A percentile compares a stretch with the other conserved stretches of the same genome.
These are phyloP conservation scores for Dicaeum eximium DNA, from an alignment of 2,113 vertebrate genomes.

Conservation along the genomic window DNA sequence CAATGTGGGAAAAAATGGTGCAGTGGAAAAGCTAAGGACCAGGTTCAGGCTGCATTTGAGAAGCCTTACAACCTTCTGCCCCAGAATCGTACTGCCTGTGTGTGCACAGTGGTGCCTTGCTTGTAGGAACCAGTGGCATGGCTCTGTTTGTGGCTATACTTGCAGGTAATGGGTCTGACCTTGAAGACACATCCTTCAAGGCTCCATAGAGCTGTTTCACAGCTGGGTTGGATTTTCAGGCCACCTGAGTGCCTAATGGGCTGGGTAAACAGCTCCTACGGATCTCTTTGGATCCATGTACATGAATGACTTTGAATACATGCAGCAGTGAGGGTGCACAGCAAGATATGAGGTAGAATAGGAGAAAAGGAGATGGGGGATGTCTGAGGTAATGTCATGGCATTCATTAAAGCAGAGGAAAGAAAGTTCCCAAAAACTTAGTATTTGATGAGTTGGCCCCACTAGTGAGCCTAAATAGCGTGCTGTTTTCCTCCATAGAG, in stretches of 20 bases:
- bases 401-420: not conserved
- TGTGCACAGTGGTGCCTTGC: not conserved
- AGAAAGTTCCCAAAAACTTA: not conserved
- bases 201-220: not conserved
- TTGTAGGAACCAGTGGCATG: not conserved
- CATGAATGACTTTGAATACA: not conserved
- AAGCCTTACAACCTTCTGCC: not conserved
- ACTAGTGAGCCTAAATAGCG: not conserved
- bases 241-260: not conserved
- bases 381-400: not conserved
- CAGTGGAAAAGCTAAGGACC: not conserved
- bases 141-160: not conserved
- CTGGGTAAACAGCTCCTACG: accelerated
- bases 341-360: not conserved
- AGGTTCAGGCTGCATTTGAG: not conserved
- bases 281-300: not conserved
- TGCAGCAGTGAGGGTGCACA: not conserved
- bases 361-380: not conserved
- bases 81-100: not conserved
- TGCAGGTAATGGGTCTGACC: not conserved
- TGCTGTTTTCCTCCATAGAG: not conserved
- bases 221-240: not conserved
- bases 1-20: not conserved
- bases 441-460: not conserved
- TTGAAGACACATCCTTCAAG: not conserved